These are phyloP conservation scores for Melinopterus prodromus DNA, from an alignment of 2,888 invertebrate genomes.

Conservation along the genomic window DNA sequence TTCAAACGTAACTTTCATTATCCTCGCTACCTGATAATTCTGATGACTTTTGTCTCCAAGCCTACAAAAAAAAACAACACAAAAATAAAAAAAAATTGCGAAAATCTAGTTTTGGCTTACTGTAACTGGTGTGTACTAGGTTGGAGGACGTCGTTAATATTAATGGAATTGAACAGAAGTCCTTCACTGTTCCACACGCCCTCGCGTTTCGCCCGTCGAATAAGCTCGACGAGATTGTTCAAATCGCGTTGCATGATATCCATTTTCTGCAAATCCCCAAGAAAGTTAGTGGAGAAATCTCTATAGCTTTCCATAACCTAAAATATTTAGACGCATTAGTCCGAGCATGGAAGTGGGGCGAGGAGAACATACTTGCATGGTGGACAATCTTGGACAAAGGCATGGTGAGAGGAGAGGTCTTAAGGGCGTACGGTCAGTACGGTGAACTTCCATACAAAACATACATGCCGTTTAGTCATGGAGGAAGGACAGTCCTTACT, in stretches of 20 bases:
- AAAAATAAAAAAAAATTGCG: not conserved
- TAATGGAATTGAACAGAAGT: slow-evolving; percentile 60
- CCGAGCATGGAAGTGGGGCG: not conserved
- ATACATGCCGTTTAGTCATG: not conserved
- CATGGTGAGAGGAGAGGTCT: not conserved
- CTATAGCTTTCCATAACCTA: slow-evolving; percentile 58
- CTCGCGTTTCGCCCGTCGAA: slow-evolving; percentile 59
- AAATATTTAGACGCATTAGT: slow-evolving; percentile 27
- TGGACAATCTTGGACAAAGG: not conserved
- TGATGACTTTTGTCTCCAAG: not conserved
- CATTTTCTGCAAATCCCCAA: slow-evolving; percentile 54
- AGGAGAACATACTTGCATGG: slow-evolving; percentile 20
- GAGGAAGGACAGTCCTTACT: no score
- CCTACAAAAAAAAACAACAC: slow-evolving; percentile 19
- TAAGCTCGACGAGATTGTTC: slow-evolving; percentile 59
- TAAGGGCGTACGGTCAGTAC: not conserved
- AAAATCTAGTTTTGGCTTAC: not conserved
- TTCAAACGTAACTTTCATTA: slow-evolving; percentile 32
- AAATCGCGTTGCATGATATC: slow-evolving; percentile 56
- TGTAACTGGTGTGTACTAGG: not conserved
- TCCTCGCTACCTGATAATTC: slow-evolving; percentile 33
- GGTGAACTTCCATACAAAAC: not conserved
- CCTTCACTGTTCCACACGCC: slow-evolving; percentile 58
- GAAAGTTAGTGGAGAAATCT: slow-evolving; percentile 51
- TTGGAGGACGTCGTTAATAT: slow-evolving; percentile 55